Evolutionary conservation across 2,797 vertebrate species (phyloP), one percentile per base, ranked within the genome.

Genomic region (Trichosurus vulpecula): DNA sequence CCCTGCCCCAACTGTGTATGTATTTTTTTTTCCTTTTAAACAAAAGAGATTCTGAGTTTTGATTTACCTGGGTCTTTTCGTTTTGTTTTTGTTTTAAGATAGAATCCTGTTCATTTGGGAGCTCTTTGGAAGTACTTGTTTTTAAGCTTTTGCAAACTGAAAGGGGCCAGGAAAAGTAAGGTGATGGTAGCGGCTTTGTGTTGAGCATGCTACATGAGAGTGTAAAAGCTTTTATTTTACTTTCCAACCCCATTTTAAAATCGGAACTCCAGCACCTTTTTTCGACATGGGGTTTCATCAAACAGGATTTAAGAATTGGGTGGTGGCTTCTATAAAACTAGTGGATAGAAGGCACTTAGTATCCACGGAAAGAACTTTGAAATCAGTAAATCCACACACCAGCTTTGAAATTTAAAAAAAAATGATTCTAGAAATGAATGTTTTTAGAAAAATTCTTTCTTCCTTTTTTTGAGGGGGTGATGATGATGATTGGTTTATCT

Each of bases 91-190:
- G n/a, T 87, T 87, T 87, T 31, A 35, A 93, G 93, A 74, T 96
- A n/a, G 89, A 91, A 93, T 96, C 95, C 91, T 97, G 61, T 97
- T 97, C 97, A 31, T 95, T 96, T 95, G 96, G 96, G 96, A 95
- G 92, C 31, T 13, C 91, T 93, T 61, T 96, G 95, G 96, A 56
- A 61, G 54, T 51, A 3, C 52, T 47, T 66, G 94, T 95, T 58
- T 93, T 52, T 94, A n/a, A 58, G 25, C 87, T 93, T 55, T 87
- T 54, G 0, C 81, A 53, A 92, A 61, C 61, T 47, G 55, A 94
- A 95, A 16, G 5, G 51, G 90, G 90, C 89, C 1, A 31, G 29
- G 58, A 12, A 87, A 51, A 53, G 55, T 31, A 56, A 61, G 29
- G 12, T 53, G 9, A 5, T 13, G 9, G 25, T 81, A 41, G 41